Evolutionary conservation across 2,113 vertebrate species (phyloP), one percentile per base, ranked within the genome.

Genomic region (Labeo catla): DNA sequence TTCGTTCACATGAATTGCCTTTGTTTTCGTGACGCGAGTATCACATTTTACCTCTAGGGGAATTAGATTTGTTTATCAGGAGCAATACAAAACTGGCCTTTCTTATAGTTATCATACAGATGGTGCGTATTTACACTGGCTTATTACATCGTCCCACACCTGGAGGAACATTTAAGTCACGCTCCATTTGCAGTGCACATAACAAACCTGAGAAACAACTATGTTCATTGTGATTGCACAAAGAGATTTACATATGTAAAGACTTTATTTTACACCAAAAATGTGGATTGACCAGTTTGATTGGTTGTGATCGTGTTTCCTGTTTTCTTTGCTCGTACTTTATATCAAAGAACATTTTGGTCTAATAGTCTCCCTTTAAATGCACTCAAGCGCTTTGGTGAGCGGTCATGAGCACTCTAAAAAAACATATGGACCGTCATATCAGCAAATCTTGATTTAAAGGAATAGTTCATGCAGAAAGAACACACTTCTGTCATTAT

Each of bases 41-140:
- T 74, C 57, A 47, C n/a, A 8, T 82, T 63, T 47, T 54, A 61
- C 43, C 52, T 83, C 10, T 34, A 52, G 7, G 7, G 77, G 39
- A 36, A n/a, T 49, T 12, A 4, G 2, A 63, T 57, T 39, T 4
- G 28, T 85, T 84, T 80, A 54, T 78, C 70, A 77, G 50, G 85
- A 90, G 87, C 85, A 87, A 90, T 88, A 87, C 74, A 11, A 85
- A 81, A 74, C 76, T 36, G 49, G 34, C 70, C 49, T 84, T 86
- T 85, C 21, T 85, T 59, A 1, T 63, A 36, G 76, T 73, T 63
- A 39, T 81, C 23, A 34, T 72, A 63, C 84, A 73, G 39, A 82
- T 47, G 86, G 76, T 63, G 12, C 66, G 13, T 21, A 39, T 50
- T 63, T 47, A 45, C 57, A 65, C 28, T 36, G 49, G 23, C 28